phyloP scores from a whole-genome alignment of 1,140 invertebrate genomes.

The Neodiprion virginianus region DNA sequence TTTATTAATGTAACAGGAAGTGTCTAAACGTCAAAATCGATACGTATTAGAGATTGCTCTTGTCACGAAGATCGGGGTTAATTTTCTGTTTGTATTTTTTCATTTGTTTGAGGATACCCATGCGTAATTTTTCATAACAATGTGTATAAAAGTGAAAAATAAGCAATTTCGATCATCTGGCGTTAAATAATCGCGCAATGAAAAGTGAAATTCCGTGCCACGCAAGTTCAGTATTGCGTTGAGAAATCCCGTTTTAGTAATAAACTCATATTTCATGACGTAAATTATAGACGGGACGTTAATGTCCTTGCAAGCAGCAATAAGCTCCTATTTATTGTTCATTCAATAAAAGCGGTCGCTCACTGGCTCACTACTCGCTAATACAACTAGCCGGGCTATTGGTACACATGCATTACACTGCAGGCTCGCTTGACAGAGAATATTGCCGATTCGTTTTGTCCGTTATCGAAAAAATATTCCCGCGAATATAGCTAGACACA shows the following conservation, averaged over 20 bases:
- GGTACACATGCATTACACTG: background rate
- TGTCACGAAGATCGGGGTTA: too few relatives aligned
- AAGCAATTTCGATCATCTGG: too few relatives aligned
- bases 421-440: background rate
- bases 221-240: slow-evolving; percentile 16
- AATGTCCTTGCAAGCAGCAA: slow-evolving; percentile 24
- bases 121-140: too few relatives aligned
- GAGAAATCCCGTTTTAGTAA: slow-evolving; percentile 36
- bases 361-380: background rate
- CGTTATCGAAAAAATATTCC: slow-evolving; percentile 33
- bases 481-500: background rate
- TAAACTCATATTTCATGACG: slow-evolving; percentile 34
- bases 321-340: slow-evolving; percentile 41
- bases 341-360: slow-evolving; percentile 38
- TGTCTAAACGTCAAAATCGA: too few relatives aligned
- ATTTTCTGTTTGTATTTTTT: too few relatives aligned
- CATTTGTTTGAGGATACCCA: too few relatives aligned
- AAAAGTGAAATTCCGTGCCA: too few relatives aligned
- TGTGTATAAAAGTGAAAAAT: too few relatives aligned
- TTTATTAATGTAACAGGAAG: too few relatives aligned
- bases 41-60: too few relatives aligned
- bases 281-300: slow-evolving; percentile 41
- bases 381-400: background rate
- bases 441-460: slow-evolving; percentile 42
- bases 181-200: too few relatives aligned